Evolutionary conservation across 1,140 invertebrate species (phyloP).

Genomic region (Neotoxoptera formosana): DNA sequence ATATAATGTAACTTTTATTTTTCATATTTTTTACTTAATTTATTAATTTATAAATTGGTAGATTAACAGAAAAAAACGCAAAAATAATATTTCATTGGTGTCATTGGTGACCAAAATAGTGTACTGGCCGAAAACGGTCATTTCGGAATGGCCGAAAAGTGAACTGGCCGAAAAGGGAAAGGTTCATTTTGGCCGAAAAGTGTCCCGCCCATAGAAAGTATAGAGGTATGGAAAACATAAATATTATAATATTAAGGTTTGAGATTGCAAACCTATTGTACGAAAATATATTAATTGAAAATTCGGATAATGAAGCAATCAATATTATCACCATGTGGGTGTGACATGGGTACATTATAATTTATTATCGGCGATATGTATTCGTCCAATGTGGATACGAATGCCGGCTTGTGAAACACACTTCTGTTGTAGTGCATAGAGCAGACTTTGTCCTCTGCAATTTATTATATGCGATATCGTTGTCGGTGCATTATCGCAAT

Average conservation of each 20-base stretch:
- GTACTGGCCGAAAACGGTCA: no score
- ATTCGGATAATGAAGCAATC: neutral
- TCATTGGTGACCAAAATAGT: no score
- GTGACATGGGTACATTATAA: neutral
- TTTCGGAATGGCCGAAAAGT: no score
- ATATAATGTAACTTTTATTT: no score
- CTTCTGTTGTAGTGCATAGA: neutral
- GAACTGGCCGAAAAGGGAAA: no score
- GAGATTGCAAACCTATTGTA: neutral
- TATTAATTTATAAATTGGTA: no score
- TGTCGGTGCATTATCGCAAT: neutral
- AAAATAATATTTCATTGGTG: no score
- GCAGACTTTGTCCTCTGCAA: neutral
- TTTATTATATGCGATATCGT: neutral
- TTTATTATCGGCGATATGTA: neutral
- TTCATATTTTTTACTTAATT: no score
- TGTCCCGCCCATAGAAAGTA: no score
- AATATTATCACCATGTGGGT: neutral
- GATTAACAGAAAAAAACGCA: no score
- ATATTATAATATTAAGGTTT: neutral
- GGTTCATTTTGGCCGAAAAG: no score
- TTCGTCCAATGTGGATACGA: neutral
- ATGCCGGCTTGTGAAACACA: neutral
- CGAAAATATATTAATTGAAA: neutral
- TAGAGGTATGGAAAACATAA: neutral